phyloP scores from a whole-genome alignment of 2,888 invertebrate genomes.

The Pyrrhia umbra region DNA sequence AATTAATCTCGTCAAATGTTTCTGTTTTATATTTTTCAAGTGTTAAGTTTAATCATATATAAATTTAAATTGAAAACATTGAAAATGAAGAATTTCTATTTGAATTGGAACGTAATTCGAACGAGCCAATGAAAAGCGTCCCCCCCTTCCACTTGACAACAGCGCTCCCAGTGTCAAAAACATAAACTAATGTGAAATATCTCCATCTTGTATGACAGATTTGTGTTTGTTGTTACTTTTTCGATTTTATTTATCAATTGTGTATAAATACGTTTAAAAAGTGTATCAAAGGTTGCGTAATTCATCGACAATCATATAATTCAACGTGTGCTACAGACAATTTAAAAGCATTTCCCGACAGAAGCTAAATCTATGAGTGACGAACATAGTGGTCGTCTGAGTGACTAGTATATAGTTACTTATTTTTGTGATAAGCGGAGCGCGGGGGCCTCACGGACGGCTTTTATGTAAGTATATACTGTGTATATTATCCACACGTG shows the following conservation, averaged over 20 bases:
- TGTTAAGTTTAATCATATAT: slow-evolving; percentile 1
- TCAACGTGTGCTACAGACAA: slow-evolving; percentile 67
- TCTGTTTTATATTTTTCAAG: slow-evolving; percentile 2
- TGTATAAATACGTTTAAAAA: slow-evolving; percentile 77
- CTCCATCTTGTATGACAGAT: slow-evolving; percentile 92
- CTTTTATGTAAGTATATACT: slow-evolving; percentile 86
- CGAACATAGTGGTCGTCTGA: slow-evolving; percentile 84
- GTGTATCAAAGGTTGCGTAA: slow-evolving; percentile 71
- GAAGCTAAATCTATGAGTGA: slow-evolving; percentile 82
- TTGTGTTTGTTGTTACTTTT: slow-evolving; percentile 90
- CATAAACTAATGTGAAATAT: slow-evolving; percentile 89
- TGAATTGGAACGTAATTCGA: slow-evolving; percentile 75
- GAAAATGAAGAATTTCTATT: slow-evolving; percentile 26
- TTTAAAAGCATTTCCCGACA: slow-evolving; percentile 68
- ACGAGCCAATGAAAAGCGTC: slow-evolving; percentile 74
- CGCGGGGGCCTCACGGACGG: slow-evolving; percentile 86
- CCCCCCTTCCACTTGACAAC: slow-evolving; percentile 76
- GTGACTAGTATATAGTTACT: slow-evolving; percentile 90
- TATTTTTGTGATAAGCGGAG: slow-evolving; percentile 90
- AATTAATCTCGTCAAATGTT: not conserved
- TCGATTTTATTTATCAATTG: slow-evolving; percentile 81
- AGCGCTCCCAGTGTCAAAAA: slow-evolving; percentile 87
- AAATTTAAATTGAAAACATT: not conserved
- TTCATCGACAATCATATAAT: slow-evolving; percentile 60
- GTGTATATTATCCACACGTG: slow-evolving; percentile 73